Base-by-base conservation (phyloP, 2,113 vertebrate genomes). In the Fulmarus glacialis region DNA sequence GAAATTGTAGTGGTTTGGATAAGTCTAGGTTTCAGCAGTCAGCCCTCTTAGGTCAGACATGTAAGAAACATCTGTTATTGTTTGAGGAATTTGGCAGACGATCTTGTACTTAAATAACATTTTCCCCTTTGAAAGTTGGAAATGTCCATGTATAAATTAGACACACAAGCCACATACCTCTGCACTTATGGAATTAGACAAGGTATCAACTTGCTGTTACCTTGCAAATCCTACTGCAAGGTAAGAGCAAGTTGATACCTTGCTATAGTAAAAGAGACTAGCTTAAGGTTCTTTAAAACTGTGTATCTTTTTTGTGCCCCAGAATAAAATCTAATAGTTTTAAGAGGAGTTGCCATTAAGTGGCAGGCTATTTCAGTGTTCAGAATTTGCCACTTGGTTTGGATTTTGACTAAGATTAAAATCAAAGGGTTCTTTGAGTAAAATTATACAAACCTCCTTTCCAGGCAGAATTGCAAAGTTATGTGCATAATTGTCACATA, bases 1-100 rank as follows among this genome's bases (percentile, higher is more conserved):
- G 95, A 97, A 96, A 95, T 93, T 87, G 81, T 90, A 70, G 93
- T 93, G 87, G 93, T 96, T 96, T 96, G 97, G 58, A 38, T 93
- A 82, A 93, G 81, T 73, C 93, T 82, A 12, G 43, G 45, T 77
- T 97, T 96, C 87, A 85, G 73, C 93, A 75, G 73, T 96, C 91
- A 85, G 36, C 56, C 45, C 29, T 93, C 87, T 91, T 85, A 93
- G 90, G 94, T 95, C 89, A 97, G 81, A 80, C 74, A 70, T 72
- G 30, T 66, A 95, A 85, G 93, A 96, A 97, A 94, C 91, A 96
- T 94, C 91, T 96, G 95, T 95, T 94, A 82, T 77, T 95, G 56
- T 89, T 82, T 95, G 94, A 96, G 84, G 84, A 94, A 82, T 95
- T 85, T 97, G 93, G 94, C 93, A 90, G 73, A 66, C 18, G 6